Percentiles rank a stretch among this genome's conserved stretches.
These are phyloP conservation scores for Agriopis aurantiaria DNA, from an alignment of 2,888 invertebrate species.

Conservation along the genomic window DNA sequence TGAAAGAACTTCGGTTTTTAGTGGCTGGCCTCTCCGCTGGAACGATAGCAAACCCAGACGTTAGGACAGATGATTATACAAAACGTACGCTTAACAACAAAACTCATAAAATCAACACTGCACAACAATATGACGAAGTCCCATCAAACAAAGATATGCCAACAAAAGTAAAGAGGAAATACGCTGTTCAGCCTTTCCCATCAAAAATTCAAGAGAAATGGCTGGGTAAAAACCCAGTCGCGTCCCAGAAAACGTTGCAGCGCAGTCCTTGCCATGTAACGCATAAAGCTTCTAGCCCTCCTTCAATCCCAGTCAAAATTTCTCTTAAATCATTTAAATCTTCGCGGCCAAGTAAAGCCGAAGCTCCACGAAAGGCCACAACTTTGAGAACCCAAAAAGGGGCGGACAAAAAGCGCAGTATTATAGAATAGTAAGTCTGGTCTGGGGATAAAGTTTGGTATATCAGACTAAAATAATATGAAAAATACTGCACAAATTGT, in stretches of 20 bases:
- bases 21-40: conserved; percentile 59
- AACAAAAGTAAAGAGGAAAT: conserved; percentile 51
- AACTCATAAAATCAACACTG: conserved; percentile 49
- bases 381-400: conserved; percentile 52
- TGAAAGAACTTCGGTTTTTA: conserved; percentile 65
- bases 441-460: background rate
- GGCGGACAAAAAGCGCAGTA: conserved; percentile 50
- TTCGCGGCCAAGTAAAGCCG: conserved; percentile 52
- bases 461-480: conserved; percentile 1
- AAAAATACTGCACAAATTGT: background rate
- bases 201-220: conserved; percentile 54
- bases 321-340: conserved; percentile 32
- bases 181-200: conserved; percentile 48
- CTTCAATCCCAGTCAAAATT: conserved; percentile 37
- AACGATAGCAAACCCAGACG: conserved; percentile 48
- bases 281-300: conserved; percentile 41
- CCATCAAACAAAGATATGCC: conserved; percentile 34
- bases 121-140: conserved; percentile 55
- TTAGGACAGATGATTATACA: conserved; percentile 42
- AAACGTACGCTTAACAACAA: conserved; percentile 32
- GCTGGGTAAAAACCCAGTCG: conserved; percentile 48
- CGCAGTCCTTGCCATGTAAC: conserved; percentile 8
- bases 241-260: conserved; percentile 26
- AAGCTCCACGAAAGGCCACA: conserved; percentile 56
- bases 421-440: background rate